Percentiles rank a stretch among this genome's conserved stretches.
phyloP scores from a whole-genome alignment of 1,140 invertebrate species.

The Meloidogyne chitwoodi region DNA sequence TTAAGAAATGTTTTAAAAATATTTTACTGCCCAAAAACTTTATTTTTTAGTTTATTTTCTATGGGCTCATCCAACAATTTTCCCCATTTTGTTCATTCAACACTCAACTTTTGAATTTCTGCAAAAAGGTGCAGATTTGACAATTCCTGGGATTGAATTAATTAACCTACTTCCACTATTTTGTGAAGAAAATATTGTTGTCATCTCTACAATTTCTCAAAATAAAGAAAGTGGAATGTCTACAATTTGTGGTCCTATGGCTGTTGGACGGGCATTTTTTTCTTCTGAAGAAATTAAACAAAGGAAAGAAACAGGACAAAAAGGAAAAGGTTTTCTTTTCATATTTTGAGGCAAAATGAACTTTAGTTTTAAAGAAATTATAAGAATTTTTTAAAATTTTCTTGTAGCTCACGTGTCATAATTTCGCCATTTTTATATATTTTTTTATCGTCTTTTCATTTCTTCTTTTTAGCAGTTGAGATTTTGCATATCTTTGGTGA shows the following conservation, averaged over 20 bases:
- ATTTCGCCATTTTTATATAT: too few species aligned
- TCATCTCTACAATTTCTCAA: slow-evolving; percentile 62
- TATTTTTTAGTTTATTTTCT: slow-evolving; percentile 74
- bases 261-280: slow-evolving; percentile 71
- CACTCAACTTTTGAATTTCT: slow-evolving; percentile 66
- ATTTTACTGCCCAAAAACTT: too few species aligned
- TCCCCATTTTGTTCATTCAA: slow-evolving; percentile 73
- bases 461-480: slow-evolving; percentile 19
- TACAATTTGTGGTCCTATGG: slow-evolving; percentile 69
- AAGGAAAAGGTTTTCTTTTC: slow-evolving; percentile 10
- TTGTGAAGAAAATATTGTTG: background rate
- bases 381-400: too few species aligned
- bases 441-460: too few species aligned
- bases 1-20: background rate
- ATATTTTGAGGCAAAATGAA: too few species aligned
- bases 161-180: background rate
- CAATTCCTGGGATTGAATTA: slow-evolving; percentile 70
- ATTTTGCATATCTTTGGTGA: slow-evolving; percentile 28
- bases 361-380: too few species aligned
- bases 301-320: slow-evolving; percentile 66
- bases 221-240: slow-evolving; percentile 54
- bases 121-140: slow-evolving; percentile 72
- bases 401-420: too few species aligned
- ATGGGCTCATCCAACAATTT: slow-evolving; percentile 73
- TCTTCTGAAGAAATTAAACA: slow-evolving; percentile 73